Evolutionary conservation across 2,797 vertebrate species (phyloP).

Genomic region (Protosalanx chinensis): DNA sequence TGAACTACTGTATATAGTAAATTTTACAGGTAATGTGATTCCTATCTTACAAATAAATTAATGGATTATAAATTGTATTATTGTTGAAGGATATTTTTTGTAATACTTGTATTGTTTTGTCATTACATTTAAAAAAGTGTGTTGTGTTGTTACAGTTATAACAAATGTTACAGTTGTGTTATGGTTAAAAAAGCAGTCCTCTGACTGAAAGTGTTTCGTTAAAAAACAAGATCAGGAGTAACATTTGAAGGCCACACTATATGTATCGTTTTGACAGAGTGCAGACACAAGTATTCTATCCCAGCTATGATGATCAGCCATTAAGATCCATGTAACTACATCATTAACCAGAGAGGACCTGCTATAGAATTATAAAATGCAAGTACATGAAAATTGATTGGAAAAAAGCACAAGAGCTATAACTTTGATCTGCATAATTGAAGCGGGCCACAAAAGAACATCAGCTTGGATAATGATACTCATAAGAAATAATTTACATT

Average conservation of each 20-base stretch:
- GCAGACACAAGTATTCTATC: neutral
- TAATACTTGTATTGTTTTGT: neutral
- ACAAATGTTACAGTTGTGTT: neutral
- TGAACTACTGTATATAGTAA: neutral
- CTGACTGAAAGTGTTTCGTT: too few relatives aligned
- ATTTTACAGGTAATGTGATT: too few relatives aligned
- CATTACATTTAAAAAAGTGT: neutral
- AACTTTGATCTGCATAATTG: conserved; percentile 8
- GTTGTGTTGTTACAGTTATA: neutral
- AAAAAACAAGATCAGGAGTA: neutral
- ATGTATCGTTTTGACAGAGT: neutral
- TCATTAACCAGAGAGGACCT: neutral
- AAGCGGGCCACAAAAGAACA: neutral
- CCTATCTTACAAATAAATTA: neutral
- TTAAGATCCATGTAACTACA: neutral
- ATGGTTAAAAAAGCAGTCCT: neutral
- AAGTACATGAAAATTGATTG: conserved; percentile 1
- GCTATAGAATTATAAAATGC: neutral
- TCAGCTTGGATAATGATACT: neutral
- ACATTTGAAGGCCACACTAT: neutral
- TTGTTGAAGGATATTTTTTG: neutral
- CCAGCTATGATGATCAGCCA: neutral
- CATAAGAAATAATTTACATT: neutral
- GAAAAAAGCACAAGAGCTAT: neutral
- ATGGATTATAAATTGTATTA: neutral